Evolutionary conservation across 2,113 vertebrate genomes (phyloP).

Genomic region (Leucopsar rothschildi): DNA sequence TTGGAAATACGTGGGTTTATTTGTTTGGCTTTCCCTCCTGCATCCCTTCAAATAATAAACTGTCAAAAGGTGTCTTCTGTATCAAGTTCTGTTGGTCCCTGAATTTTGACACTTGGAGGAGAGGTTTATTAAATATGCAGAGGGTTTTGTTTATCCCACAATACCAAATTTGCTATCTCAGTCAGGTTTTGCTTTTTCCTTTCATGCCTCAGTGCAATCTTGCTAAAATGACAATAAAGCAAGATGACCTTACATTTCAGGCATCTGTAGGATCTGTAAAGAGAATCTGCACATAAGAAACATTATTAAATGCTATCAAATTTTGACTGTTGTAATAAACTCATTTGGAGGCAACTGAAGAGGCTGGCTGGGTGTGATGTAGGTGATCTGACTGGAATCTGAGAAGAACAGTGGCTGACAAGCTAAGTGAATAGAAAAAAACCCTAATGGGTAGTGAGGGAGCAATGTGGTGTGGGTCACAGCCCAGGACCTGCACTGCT

Average conservation of each 20-base stretch:
- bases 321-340: neutral
- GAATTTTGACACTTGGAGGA: neutral
- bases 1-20: neutral
- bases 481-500: neutral
- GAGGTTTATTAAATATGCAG: neutral
- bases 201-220: neutral
- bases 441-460: neutral
- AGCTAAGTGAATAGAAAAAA: neutral
- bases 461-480: neutral
- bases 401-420: neutral
- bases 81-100: neutral
- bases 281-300: neutral
- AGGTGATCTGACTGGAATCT: neutral
- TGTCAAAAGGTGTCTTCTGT: neutral
- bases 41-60: neutral
- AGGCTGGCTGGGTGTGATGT: neutral
- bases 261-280: neutral
- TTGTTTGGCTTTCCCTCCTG: neutral
- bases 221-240: neutral
- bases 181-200: neutral
- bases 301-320: conserved; percentile 6
- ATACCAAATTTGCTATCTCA: neutral
- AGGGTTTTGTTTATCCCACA: neutral
- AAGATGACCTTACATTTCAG: neutral
- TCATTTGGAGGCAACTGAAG: neutral